Base-by-base conservation (phyloP, 2,888 invertebrate genomes). In the Sphaeridia pumilis region DNA sequence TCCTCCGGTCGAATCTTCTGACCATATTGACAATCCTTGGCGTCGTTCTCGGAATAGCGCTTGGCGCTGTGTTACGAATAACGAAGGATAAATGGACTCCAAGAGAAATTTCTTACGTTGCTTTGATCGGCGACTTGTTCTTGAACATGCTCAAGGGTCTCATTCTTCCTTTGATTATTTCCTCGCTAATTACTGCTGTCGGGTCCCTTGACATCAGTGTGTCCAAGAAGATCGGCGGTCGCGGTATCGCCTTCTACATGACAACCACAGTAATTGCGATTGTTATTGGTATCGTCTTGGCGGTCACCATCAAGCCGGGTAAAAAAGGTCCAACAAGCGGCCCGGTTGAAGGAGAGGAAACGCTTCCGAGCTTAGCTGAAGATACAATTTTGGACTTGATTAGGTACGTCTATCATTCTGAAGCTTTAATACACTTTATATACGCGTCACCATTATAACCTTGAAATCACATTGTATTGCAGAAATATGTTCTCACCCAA, bases 401-500 rank as follows among this genome's bases (percentile, higher is more conserved):
- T 65, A 81, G 93, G 85, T 89, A 49, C 47, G 35, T 46, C 20
- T 2, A n/a, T 45, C 22, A 20, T 10, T 43, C 7, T 41, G 41
- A 41, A 41, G 17, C 20, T 60, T 67, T 66, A 7, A 14, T 10
- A 31, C 10, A 14, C 31, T 31, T 31, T 31, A 10, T 10, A 10
- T 31, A 31, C 31, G 31, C 31, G 7, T 31, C 7, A 31, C 31
- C 10, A 31, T 31, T 31, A 7, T 31, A 10, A 14, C 10, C 31
- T 10, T 31, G 31, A 14, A 10, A 14, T 31, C 14, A 10, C 31
- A 10, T 31, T 31, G 7, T 31, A 12, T 79, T 81, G 56, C 78
- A 88, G 90, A 70, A 92, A 92, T 69, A 80, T 93, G 73, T 89
- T 94, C 68, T 89, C 92, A 25, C 87, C 88, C 65, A 93, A 93